Base-by-base conservation (phyloP, 92 coral and sea anemone species). In the Phenganax subtilis region DNA sequence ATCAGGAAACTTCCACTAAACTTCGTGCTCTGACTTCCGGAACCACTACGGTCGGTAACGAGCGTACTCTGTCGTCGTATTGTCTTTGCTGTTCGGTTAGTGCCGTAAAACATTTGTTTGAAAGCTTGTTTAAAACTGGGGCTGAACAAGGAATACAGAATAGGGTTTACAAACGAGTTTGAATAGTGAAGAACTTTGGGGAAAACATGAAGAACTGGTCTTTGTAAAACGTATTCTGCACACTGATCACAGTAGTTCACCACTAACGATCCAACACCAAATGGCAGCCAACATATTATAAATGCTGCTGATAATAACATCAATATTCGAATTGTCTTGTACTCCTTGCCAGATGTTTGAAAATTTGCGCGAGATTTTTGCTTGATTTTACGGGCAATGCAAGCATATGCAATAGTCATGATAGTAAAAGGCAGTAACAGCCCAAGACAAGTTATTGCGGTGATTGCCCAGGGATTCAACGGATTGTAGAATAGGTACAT, bases 91-190 rank as follows among this genome's bases (percentile, higher is more conserved):
- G 73, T 54, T 63, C 73, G 64, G 17, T 51, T 57, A 51, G 72
- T 30, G 59, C 74, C 73, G 69, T 10, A 51, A 47, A 79, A 54
- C 17, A 79, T 55, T 10, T 65, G 83, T 27, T 56, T 17, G 63
- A 47, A 79, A 25, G 83, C 83, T 17, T 72, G 51, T 52, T 79
- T 79, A 53, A 79, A 79, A 64, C 83, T 79, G 20, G 83, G 83
- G 44, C 83, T 63, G 52, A 79, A 68, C 1, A 79, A 20, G 10
- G 83, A 67, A 17, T 79, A 79, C n/a, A 79, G 83, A 8, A 79
- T 8, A 4, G 83, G 83, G 69, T 79, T 79, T 20, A 79, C 69
- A 20, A 47, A 63, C 0, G 83, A 79, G 56, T 79, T 63, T 6
- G 51, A 8, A 12, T 62, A 79, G n/a, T 79, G 83, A 15, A 79